phyloP scores from a whole-genome alignment of 2,113 vertebrate species.

The Calidris pugnax region DNA sequence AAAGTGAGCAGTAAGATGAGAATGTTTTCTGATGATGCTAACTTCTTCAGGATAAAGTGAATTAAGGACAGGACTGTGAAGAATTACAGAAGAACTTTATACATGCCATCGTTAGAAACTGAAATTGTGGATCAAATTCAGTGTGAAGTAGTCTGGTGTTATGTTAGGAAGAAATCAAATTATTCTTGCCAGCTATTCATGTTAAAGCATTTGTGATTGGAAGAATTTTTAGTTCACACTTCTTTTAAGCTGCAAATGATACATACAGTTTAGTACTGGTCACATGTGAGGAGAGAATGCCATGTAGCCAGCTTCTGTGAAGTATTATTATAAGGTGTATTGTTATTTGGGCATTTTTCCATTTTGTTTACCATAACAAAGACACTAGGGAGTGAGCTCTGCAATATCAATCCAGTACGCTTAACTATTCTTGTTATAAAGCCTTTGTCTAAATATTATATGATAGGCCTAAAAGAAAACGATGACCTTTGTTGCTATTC shows the following conservation, averaged over 20 bases:
- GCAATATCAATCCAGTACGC: neutral
- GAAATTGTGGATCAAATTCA: no score
- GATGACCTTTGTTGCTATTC: rapidly evolving
- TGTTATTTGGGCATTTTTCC: neutral
- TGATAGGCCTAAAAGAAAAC: neutral
- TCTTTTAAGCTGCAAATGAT: neutral
- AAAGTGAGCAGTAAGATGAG: neutral
- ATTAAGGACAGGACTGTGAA: neutral
- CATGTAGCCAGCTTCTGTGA: neutral
- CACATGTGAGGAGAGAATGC: neutral
- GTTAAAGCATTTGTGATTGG: neutral
- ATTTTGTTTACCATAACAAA: neutral
- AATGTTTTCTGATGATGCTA: neutral
- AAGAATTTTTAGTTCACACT: neutral
- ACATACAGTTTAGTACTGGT: neutral
- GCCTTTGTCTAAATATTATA: neutral
- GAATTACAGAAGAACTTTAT: neutral
- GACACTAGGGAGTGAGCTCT: neutral
- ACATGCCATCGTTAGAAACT: neutral
- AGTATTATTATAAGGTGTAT: neutral
- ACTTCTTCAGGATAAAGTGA: neutral
- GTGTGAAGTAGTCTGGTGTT: neutral
- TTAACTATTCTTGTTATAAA: neutral
- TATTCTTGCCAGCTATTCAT: neutral
- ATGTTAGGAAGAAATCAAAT: neutral